These are phyloP conservation scores for Lates japonicus DNA, from an alignment of 2,797 vertebrate genomes.

Conservation along the genomic window DNA sequence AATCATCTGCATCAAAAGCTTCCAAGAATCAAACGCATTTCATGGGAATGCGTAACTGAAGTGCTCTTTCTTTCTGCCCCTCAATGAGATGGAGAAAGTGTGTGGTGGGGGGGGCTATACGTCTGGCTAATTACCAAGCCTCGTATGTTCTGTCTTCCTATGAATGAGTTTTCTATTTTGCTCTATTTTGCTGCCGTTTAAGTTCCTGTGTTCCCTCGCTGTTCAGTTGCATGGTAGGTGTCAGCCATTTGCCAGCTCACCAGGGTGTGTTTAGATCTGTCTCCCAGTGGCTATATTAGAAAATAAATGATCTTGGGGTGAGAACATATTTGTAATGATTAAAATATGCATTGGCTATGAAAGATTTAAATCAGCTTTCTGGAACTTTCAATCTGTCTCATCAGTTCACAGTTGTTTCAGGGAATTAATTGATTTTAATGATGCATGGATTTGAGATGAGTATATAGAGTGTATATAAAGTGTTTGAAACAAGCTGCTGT, in stretches of 20 bases:
- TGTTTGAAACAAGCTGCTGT: conserved; percentile 31
- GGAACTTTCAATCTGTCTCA: conserved; percentile 57
- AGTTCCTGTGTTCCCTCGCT: conserved; percentile 52
- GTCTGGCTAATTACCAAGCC: conserved; percentile 53
- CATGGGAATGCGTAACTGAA: conserved; percentile 37
- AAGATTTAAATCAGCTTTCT: conserved; percentile 61
- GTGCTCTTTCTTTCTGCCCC: conserved; percentile 1
- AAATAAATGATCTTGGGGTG: conserved; percentile 47
- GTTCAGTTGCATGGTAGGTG: conserved; percentile 50
- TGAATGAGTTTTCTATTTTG: conserved; percentile 56
- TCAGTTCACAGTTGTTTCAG: conserved; percentile 53
- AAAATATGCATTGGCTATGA: conserved; percentile 64
- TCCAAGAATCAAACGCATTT: conserved; percentile 57
- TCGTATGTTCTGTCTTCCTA: conserved; percentile 52
- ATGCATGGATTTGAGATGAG: conserved; percentile 69
- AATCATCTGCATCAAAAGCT: conserved; percentile 63
- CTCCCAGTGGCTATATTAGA: conserved; percentile 56
- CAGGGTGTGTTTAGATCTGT: conserved; percentile 66
- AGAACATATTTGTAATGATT: conserved; percentile 74
- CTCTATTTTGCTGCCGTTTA: background rate
- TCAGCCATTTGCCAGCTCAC: conserved; percentile 72
- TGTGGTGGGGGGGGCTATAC: background rate
- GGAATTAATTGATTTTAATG: conserved; percentile 66
- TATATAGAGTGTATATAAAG: no score
- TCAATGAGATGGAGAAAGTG: background rate